A percentile compares a stretch with the other conserved stretches of the same genome.
These are phyloP conservation scores for Gephyroberyx darwinii DNA, from an alignment of 2,797 vertebrate species.

Conservation along the genomic window DNA sequence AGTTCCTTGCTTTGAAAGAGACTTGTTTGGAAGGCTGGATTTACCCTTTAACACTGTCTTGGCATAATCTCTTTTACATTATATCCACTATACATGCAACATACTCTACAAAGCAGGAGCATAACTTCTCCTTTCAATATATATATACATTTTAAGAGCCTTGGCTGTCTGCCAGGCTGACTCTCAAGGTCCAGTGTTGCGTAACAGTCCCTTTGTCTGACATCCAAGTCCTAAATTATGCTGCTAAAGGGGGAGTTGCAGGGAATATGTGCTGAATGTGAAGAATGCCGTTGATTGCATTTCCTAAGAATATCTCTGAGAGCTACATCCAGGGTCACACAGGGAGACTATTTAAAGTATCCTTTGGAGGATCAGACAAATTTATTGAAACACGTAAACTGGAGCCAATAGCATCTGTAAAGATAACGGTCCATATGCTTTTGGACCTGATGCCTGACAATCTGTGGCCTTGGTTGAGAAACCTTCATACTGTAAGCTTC, in stretches of 20 bases:
- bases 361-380: constrained; percentile 13
- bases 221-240: constrained; percentile 42
- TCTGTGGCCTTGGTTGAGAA: too few relatives aligned
- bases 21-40: too few relatives aligned
- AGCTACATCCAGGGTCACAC: constrained; percentile 26
- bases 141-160: constrained; percentile 13
- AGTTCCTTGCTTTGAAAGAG: too few relatives aligned
- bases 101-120: constrained; percentile 26
- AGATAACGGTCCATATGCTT: too few relatives aligned
- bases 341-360: constrained; percentile 14
- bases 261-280: constrained; percentile 64
- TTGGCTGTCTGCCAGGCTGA: constrained; percentile 37
- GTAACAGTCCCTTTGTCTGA: constrained; percentile 57
- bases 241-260: constrained; percentile 35
- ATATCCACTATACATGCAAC: constrained; percentile 12
- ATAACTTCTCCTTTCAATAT: constrained; percentile 5
- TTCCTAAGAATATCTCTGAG: constrained; percentile 42
- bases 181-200: constrained; percentile 45
- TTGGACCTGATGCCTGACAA: too few relatives aligned
- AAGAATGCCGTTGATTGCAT: constrained; percentile 62
- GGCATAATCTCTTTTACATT: constrained; percentile 7
- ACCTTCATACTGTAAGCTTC: too few relatives aligned
- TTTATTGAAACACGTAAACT: too few relatives aligned
- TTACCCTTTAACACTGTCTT: too few relatives aligned
- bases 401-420: too few relatives aligned